Percentiles rank a stretch among this genome's conserved stretches.
These are phyloP conservation scores for Peromyscus nudipes DNA, from an alignment of 2,797 vertebrate genomes.

Conservation along the genomic window DNA sequence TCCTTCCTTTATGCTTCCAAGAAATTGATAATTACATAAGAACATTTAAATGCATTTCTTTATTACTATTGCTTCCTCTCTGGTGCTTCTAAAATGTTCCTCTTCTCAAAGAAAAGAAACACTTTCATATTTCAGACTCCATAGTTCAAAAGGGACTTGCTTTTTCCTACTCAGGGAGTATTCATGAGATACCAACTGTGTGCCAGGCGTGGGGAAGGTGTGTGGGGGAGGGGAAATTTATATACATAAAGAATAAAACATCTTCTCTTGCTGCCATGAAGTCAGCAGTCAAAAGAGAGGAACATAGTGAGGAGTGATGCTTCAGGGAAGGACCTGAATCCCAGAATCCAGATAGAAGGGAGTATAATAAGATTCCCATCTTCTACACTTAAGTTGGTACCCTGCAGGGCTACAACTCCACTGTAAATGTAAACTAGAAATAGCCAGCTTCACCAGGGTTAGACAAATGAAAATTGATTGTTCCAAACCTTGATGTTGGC, in stretches of 20 bases:
- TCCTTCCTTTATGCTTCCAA: slow-evolving; percentile 2
- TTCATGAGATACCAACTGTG: background rate
- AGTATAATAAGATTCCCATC: background rate
- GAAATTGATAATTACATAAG: background rate
- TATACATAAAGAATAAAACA: background rate
- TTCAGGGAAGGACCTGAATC: background rate
- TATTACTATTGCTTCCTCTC: background rate
- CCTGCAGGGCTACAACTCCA: background rate
- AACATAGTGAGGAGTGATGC: background rate
- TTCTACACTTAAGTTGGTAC: background rate
- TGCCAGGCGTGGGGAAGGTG: background rate
- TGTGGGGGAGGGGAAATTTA: background rate
- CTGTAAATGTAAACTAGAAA: background rate
- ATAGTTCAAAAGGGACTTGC: background rate
- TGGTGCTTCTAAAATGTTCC: slow-evolving; percentile 22
- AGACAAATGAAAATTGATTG: background rate
- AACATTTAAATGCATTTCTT: background rate
- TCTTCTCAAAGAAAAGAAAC: slow-evolving; percentile 31
- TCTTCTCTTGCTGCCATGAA: background rate
- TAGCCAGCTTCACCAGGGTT: background rate
- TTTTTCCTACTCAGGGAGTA: slow-evolving; percentile 21
- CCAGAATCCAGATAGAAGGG: background rate
- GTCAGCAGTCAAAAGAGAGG: background rate
- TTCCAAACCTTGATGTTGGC: background rate
- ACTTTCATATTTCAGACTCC: background rate